Evolutionary conservation across 2,113 vertebrate species (phyloP).

Genomic region (Rostratula benghalensis): DNA sequence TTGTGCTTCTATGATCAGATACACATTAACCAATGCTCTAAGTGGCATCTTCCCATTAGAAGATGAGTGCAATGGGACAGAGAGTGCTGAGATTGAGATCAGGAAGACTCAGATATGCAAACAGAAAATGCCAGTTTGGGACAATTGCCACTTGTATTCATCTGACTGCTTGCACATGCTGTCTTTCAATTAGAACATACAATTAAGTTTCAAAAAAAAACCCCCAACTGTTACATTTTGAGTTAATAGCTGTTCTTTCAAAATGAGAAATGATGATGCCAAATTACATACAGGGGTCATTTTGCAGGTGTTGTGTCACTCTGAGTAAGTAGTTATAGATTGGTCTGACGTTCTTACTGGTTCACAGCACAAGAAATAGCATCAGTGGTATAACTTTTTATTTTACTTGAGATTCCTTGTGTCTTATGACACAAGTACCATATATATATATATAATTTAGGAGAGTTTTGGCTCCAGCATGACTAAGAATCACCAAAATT

Average conservation of each 20-base stretch:
- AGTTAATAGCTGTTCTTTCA: not conserved
- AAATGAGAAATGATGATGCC: not conserved
- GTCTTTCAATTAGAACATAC: not conserved
- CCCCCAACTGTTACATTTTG: not conserved
- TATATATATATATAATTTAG: not conserved
- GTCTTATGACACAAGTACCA: not conserved
- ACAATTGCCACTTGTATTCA: not conserved
- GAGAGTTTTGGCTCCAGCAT: conserved; percentile 11
- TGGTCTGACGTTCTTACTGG: not conserved
- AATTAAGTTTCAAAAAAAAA: not conserved
- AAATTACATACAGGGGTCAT: not conserved
- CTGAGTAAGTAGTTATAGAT: not conserved
- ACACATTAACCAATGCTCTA: not conserved
- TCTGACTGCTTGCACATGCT: not conserved
- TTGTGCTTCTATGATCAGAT: not conserved
- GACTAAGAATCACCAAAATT: not conserved
- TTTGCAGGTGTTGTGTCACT: not conserved
- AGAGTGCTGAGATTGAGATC: not conserved
- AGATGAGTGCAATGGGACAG: not conserved
- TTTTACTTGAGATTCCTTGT: not conserved
- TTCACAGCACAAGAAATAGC: not conserved
- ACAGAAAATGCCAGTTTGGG: not conserved
- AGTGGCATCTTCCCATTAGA: not conserved
- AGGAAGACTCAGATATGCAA: not conserved
- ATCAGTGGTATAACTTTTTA: not conserved